phyloP scores from a whole-genome alignment of 2,797 vertebrate species.

The Gymnothorax reevesii region DNA sequence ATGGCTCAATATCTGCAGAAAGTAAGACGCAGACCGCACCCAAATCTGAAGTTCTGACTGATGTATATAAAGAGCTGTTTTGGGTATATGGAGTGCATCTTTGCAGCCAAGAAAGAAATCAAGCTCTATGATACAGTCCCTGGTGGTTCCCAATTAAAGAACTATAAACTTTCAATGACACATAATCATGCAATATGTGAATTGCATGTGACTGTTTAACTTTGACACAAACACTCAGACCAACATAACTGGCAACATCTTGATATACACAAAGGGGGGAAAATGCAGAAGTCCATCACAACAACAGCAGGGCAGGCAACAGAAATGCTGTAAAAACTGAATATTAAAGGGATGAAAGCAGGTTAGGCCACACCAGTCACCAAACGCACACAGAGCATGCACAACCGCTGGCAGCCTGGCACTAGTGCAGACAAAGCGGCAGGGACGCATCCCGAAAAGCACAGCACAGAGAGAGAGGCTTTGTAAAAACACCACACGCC shows the following conservation, averaged over 20 bases:
- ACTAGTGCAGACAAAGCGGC: slow-evolving; percentile 38
- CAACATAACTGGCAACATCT: not conserved
- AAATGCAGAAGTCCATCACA: slow-evolving; percentile 23
- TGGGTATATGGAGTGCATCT: too few relatives aligned
- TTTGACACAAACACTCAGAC: not conserved
- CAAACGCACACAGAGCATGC: slow-evolving; percentile 55
- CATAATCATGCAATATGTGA: not conserved
- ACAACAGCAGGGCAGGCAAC: slow-evolving; percentile 30
- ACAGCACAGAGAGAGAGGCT: slow-evolving; percentile 37
- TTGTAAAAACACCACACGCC: slow-evolving; percentile 7
- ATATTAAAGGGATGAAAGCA: slow-evolving; percentile 18
- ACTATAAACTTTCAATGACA: too few relatives aligned
- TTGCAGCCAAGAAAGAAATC: too few relatives aligned
- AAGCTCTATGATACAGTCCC: too few relatives aligned
- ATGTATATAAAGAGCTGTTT: too few relatives aligned
- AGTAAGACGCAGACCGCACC: too few relatives aligned
- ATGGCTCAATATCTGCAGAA: too few relatives aligned
- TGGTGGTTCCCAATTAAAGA: too few relatives aligned
- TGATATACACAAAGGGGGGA: not conserved
- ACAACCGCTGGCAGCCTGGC: slow-evolving; percentile 38
- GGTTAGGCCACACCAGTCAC: slow-evolving; percentile 23
- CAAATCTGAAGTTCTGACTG: too few relatives aligned
- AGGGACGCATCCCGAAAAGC: slow-evolving; percentile 31
- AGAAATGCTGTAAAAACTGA: not conserved
- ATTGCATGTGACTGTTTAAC: not conserved